Evolutionary conservation across 2,888 invertebrate genomes (phyloP).

Genomic region (Automeris io): DNA sequence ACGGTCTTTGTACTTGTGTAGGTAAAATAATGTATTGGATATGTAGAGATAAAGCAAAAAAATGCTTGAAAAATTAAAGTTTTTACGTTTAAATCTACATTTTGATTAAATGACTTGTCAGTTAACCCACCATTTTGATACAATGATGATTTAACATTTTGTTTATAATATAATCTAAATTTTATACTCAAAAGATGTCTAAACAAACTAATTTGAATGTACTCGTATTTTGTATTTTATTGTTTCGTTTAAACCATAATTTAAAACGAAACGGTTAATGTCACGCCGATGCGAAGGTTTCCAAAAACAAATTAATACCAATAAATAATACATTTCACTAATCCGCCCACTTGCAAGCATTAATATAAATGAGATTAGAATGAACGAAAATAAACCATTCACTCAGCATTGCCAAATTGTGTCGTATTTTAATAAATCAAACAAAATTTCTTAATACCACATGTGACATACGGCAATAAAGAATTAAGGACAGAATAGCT

Average conservation of each 20-base stretch:
- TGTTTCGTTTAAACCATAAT: slow-evolving; percentile 1
- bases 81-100: no score
- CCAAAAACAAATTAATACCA: slow-evolving; percentile 1
- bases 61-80: no score
- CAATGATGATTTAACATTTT: no score
- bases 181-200: not conserved
- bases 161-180: not conserved
- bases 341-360: slow-evolving; percentile 32
- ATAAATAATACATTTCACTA: slow-evolving; percentile 45
- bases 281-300: not conserved
- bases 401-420: slow-evolving; percentile 47
- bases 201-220: not conserved
- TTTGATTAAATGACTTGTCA: no score
- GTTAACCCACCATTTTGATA: no score
- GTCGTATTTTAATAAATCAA: slow-evolving; percentile 51
- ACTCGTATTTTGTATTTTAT: not conserved
- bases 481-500: not conserved
- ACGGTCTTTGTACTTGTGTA: no score
- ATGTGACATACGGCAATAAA: slow-evolving; percentile 25
- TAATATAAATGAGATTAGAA: slow-evolving; percentile 48
- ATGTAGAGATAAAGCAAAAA: no score
- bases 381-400: slow-evolving; percentile 48
- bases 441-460: slow-evolving; percentile 27
- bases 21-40: no score
- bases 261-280: not conserved